Evolutionary conservation across 2,888 invertebrate genomes (phyloP).

Genomic region (Heliconius hortense): DNA sequence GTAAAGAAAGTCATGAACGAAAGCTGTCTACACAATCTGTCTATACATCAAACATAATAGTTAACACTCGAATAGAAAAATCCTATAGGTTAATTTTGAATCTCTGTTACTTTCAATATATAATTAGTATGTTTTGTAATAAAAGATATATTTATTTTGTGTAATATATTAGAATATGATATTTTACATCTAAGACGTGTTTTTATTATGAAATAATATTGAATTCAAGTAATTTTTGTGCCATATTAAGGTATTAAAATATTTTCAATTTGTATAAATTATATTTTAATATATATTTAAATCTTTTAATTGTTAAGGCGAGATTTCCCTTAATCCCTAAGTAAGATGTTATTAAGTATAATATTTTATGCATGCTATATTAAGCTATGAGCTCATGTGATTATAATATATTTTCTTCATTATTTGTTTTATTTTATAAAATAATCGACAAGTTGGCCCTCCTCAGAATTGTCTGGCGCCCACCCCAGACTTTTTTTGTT

Average conservation of each 20-base stretch:
- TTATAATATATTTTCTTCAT: conserved; percentile 17
- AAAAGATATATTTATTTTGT: not conserved
- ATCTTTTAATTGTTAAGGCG: conserved; percentile 24
- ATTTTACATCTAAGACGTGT: conserved; percentile 25
- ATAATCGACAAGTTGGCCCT: not conserved
- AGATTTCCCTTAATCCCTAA: conserved; percentile 45
- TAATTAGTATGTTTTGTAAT: conserved; percentile 2
- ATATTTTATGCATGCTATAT: conserved; percentile 23
- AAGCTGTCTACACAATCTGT: not conserved
- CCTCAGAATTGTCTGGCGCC: too few species aligned
- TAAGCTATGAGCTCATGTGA: conserved; percentile 14
- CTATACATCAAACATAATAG: not conserved
- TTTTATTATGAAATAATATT: conserved; percentile 46
- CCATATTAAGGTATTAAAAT: conserved; percentile 24
- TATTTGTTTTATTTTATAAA: conserved; percentile 9
- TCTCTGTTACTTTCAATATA: not conserved
- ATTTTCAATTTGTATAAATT: not conserved
- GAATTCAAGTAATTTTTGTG: conserved; percentile 56
- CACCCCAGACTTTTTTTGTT: too few species aligned
- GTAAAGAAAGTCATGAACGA: too few species aligned
- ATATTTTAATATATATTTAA: conserved; percentile 17
- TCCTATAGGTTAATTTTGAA: conserved; percentile 7
- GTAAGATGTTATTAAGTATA: conserved; percentile 31
- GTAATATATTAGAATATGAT: conserved; percentile 4
- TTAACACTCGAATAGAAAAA: conserved; percentile 17